These are phyloP conservation scores for Dasypolia templi DNA, from an alignment of 2,888 invertebrate genomes.

Conservation along the genomic window DNA sequence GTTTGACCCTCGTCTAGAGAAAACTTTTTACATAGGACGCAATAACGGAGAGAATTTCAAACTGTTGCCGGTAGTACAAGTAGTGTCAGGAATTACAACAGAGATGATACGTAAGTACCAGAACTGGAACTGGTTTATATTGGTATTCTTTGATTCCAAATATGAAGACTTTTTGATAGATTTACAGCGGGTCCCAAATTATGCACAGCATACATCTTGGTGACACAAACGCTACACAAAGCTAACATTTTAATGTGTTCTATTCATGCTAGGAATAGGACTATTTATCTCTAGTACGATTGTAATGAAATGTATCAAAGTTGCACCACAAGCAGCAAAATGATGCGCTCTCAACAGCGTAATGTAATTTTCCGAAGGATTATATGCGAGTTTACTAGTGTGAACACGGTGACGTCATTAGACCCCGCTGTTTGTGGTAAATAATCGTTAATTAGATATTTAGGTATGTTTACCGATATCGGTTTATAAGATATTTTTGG, in stretches of 20 bases:
- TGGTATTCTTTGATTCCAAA: too few species aligned
- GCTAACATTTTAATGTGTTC: background rate
- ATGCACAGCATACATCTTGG: too few species aligned
- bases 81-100: slow-evolving; percentile 30
- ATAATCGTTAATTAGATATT: slow-evolving; percentile 19
- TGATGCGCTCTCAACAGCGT: slow-evolving; percentile 21
- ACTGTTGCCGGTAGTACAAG: slow-evolving; percentile 43
- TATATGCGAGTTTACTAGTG: slow-evolving; percentile 16
- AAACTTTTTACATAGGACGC: slow-evolving; percentile 56
- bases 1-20: slow-evolving; percentile 60
- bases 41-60: slow-evolving; percentile 60
- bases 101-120: slow-evolving; percentile 6
- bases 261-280: background rate
- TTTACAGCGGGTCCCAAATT: background rate
- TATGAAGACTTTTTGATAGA: background rate
- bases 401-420: slow-evolving; percentile 33
- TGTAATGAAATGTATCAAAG: slow-evolving; percentile 12
- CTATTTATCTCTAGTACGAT: background rate
- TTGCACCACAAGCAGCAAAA: background rate
- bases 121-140: too few species aligned
- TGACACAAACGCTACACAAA: background rate
- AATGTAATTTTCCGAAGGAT: slow-evolving; percentile 36
- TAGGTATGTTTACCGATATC: slow-evolving; percentile 30
- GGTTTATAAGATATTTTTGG: background rate
- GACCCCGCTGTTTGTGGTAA: background rate